Evolutionary conservation across 2,888 invertebrate species (phyloP).

Genomic region (Oscheius sp.): DNA sequence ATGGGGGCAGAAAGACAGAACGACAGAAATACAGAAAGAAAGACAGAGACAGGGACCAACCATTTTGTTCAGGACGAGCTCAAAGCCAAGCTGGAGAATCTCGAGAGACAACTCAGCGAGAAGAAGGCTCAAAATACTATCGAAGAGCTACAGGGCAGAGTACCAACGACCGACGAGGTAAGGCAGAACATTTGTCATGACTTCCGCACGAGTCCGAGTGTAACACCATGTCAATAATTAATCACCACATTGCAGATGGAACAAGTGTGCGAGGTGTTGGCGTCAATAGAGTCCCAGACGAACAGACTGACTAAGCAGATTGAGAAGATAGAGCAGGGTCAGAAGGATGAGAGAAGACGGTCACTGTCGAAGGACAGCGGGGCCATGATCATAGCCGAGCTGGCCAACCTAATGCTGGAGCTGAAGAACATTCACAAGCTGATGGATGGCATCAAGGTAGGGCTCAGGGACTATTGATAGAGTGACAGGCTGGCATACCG

Average conservation of each 20-base stretch:
- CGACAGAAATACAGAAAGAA: too few relatives aligned
- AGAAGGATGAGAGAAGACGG: slow-evolving; percentile 69
- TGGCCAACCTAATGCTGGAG: slow-evolving; percentile 71
- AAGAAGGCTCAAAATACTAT: slow-evolving; percentile 50
- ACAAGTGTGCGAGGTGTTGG: slow-evolving; percentile 69
- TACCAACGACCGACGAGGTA: slow-evolving; percentile 67
- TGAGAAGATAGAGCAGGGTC: slow-evolving; percentile 69
- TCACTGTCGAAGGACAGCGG: slow-evolving; percentile 69
- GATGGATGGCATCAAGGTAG: slow-evolving; percentile 60
- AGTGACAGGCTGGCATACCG: too few relatives aligned
- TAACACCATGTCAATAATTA: slow-evolving; percentile 17
- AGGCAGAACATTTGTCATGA: not conserved
- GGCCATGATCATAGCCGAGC: slow-evolving; percentile 67
- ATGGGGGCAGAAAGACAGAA: too few relatives aligned
- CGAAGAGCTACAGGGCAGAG: slow-evolving; percentile 53
- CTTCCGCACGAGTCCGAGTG: not conserved
- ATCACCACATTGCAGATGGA: slow-evolving; percentile 59
- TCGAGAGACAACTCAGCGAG: slow-evolving; percentile 68
- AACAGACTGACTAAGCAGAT: slow-evolving; percentile 67
- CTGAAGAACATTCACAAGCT: slow-evolving; percentile 65
- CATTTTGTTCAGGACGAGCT: slow-evolving; percentile 61
- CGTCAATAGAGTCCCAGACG: slow-evolving; percentile 71
- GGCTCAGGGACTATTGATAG: not conserved
- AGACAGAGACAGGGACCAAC: not conserved
- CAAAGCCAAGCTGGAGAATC: slow-evolving; percentile 62